Percentiles rank a stretch among this genome's conserved stretches.
Conservation (phyloP, 1,140 invertebrate species). For the Drosophila quadrilineata region DNA sequence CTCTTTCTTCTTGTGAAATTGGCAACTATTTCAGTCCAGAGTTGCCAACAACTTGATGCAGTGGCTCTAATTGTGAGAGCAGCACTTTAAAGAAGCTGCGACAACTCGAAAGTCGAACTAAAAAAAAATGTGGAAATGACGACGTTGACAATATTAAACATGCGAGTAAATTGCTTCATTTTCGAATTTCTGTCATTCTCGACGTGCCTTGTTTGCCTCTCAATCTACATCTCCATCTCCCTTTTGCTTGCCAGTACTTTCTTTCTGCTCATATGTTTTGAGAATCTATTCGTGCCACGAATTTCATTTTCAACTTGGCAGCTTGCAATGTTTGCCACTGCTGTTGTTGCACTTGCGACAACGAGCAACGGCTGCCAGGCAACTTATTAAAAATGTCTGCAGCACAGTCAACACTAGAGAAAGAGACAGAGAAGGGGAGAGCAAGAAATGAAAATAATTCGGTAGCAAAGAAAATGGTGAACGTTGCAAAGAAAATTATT, state of each 20-base stretch:
- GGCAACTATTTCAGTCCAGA: too few relatives aligned
- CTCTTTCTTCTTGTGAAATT: too few relatives aligned
- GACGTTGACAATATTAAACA: constrained; percentile 62
- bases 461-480: constrained; percentile 1
- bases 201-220: constrained; percentile 46
- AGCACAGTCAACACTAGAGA: constrained; percentile 44
- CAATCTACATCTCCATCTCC: constrained; percentile 1
- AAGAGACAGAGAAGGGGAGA: background rate
- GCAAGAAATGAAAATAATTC: constrained; percentile 25
- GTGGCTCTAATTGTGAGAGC: too few relatives aligned
- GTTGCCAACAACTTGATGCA: too few relatives aligned
- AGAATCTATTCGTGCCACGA: constrained; percentile 76
- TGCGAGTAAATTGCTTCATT: constrained; percentile 77
- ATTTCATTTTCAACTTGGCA: constrained; percentile 77
- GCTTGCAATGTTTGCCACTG: constrained; percentile 64
- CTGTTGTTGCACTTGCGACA: constrained; percentile 49
- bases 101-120: background rate
- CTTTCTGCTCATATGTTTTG: constrained; percentile 55
- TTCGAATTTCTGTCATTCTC: constrained; percentile 75
- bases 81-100: too few relatives aligned
- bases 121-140: constrained; percentile 30
- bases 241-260: background rate
- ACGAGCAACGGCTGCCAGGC: constrained; percentile 75
- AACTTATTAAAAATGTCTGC: constrained; percentile 78
- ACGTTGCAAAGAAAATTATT: constrained; percentile 56